These are phyloP conservation scores for Callopanchax toddi DNA, from an alignment of 2,113 vertebrate species.

Conservation along the genomic window DNA sequence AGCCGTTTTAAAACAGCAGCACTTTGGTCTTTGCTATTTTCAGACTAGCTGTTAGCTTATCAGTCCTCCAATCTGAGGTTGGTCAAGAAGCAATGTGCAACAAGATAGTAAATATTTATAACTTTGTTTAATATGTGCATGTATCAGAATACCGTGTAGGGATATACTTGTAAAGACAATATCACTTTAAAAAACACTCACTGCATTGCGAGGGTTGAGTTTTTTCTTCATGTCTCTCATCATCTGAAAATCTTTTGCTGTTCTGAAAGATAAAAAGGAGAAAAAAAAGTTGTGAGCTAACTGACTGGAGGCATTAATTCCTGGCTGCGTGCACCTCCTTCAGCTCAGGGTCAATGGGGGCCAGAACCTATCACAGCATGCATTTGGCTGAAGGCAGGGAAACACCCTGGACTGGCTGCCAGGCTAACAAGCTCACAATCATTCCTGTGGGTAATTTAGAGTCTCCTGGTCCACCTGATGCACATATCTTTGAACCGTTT, in stretches of 20 bases:
- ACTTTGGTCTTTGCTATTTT: too few relatives aligned
- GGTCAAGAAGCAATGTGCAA: too few relatives aligned
- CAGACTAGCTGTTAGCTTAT: too few relatives aligned
- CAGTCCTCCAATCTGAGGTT: too few relatives aligned
- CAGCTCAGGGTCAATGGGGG: constrained; percentile 35
- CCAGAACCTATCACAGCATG: constrained; percentile 62
- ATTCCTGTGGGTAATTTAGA: constrained; percentile 33
- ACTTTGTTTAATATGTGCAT: background rate
- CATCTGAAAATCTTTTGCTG: constrained; percentile 90
- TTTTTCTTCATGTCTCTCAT: constrained; percentile 91
- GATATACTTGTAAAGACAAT: background rate
- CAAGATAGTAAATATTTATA: too few relatives aligned
- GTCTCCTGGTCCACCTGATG: constrained; percentile 17
- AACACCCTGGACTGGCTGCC: constrained; percentile 60
- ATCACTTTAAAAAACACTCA: constrained; percentile 73
- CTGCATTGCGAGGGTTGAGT: constrained; percentile 87
- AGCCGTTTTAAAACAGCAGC: too few relatives aligned
- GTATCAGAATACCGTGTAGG: background rate
- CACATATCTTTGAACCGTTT: constrained; percentile 9
- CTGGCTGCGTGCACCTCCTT: constrained; percentile 24
- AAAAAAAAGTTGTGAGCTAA: constrained; percentile 18
- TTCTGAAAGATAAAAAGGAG: constrained; percentile 78
- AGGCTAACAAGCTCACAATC: constrained; percentile 37
- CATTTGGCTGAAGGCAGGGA: constrained; percentile 60
- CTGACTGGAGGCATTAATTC: constrained; percentile 48